Percentiles rank a stretch among this genome's conserved stretches.
These are phyloP conservation scores for Diachasma alloeum DNA, from an alignment of 1,140 invertebrate genomes.

Conservation along the genomic window DNA sequence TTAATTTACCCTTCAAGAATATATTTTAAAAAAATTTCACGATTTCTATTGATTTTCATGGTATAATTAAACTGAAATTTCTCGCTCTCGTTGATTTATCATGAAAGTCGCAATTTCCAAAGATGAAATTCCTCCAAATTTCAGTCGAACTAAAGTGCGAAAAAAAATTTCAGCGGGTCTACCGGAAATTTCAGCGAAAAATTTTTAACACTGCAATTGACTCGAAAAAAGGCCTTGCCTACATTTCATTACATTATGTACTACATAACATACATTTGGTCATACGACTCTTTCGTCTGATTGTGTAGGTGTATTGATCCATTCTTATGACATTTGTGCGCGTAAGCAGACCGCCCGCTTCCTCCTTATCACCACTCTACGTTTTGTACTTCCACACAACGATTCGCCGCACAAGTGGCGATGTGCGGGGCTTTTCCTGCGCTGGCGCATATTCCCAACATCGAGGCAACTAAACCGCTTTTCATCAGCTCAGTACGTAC, in stretches of 20 bases:
- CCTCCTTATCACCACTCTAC: not conserved
- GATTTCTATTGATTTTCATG: too few relatives aligned
- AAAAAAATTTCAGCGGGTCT: too few relatives aligned
- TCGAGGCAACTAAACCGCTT: not conserved
- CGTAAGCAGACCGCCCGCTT: not conserved
- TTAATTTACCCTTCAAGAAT: too few relatives aligned
- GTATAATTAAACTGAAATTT: too few relatives aligned
- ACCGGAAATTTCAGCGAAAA: too few relatives aligned
- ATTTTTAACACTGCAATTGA: too few relatives aligned
- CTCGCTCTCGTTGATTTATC: too few relatives aligned
- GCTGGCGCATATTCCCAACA: not conserved
- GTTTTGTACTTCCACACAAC: not conserved
- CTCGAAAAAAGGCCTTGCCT: not conserved
- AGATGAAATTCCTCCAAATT: too few relatives aligned
- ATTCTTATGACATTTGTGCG: conserved; percentile 1
- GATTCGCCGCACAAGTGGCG: not conserved
- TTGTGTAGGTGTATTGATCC: not conserved
- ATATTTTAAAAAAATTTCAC: too few relatives aligned
- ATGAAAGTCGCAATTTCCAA: too few relatives aligned
- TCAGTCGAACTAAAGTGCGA: too few relatives aligned
- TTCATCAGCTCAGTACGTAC: not conserved
- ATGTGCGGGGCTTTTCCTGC: not conserved
- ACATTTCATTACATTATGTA: not conserved
- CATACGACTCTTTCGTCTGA: not conserved
- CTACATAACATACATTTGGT: not conserved